Evolutionary conservation across 2,888 invertebrate species (phyloP), one percentile per base, ranked within the genome.

Genomic region (Nymphalis c-album): DNA sequence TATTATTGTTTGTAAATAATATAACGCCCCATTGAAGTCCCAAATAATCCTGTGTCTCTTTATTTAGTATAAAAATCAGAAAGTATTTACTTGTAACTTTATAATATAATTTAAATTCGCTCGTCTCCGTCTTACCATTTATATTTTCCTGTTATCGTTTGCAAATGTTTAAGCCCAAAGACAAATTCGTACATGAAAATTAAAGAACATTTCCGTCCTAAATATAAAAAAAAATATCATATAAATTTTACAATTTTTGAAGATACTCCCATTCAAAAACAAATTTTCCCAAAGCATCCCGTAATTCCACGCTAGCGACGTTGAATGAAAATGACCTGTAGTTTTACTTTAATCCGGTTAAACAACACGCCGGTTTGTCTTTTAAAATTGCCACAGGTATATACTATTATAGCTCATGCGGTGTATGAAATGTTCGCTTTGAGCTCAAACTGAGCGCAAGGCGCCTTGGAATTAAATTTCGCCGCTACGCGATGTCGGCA

Each of bases 401-500:
- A 67, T 73, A 73, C 72, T 35, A 17, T 57, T 57, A 72, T 64
- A 68, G 62, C 65, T 72, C 69, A 69, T 74, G 74, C 58, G 57
- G 74, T 73, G 64, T 72, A 73, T 69, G 69, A 75, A 76, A 74
- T 68, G 72, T 74, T 71, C 72, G 75, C 79, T 80, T 80, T 79
- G 75, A 78, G 77, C 75, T 78, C 75, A 76, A 77, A 77, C 78
- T 81, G 76, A 80, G 77, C 77, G 74, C 81, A 82, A 82, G 83
- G 77, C 80, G 80, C 77, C 78, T 71, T 74, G 71, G 82, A 86
- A 85, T 87, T 86, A 85, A 86, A 87, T 85, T 86, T 85, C 77
- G 76, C 79, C 63, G 67, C 64, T 71, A 58, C 71, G 71, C 77
- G 72, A 77, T 78, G 83, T 78, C 81, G 77, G 79, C 81, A 79